These are phyloP conservation scores for Parnassius glacialis DNA, from an alignment of 2,888 invertebrate species.

Conservation along the genomic window DNA sequence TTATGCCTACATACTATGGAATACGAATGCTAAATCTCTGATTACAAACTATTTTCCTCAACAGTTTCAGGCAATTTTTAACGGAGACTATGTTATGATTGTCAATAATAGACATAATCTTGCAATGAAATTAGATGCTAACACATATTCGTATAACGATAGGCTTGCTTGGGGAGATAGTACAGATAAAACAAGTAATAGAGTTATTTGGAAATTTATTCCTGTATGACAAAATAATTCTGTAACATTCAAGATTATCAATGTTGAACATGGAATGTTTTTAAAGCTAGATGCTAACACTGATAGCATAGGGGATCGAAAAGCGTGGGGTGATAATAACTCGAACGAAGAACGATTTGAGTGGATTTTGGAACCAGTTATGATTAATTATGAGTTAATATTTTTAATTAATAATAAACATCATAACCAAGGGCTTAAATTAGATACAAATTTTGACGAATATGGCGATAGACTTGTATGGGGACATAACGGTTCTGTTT, in stretches of 20 bases:
- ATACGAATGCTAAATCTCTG: slow-evolving; percentile 30
- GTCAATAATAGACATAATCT: slow-evolving; percentile 35
- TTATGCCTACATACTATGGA: slow-evolving; percentile 43
- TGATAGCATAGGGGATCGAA: slow-evolving; percentile 36
- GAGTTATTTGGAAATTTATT: slow-evolving; percentile 41
- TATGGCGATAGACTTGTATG: slow-evolving; percentile 36
- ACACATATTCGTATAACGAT: slow-evolving; percentile 29
- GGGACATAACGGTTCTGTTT: slow-evolving; percentile 34
- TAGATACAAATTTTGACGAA: slow-evolving; percentile 30
- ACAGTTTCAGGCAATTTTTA: slow-evolving; percentile 36
- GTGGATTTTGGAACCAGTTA: slow-evolving; percentile 41
- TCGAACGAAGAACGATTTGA: slow-evolving; percentile 31
- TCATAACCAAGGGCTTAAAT: slow-evolving; percentile 38
- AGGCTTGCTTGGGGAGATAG: slow-evolving; percentile 39
- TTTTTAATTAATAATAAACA: slow-evolving; percentile 41
- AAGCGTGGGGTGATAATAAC: slow-evolving; percentile 34
- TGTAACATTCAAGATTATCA: slow-evolving; percentile 40
- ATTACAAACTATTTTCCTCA: slow-evolving; percentile 38
- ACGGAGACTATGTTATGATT: slow-evolving; percentile 37
- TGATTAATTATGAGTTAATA: slow-evolving; percentile 32
- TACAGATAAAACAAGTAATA: slow-evolving; percentile 31
- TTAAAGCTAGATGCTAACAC: slow-evolving; percentile 38
- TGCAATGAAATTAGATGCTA: slow-evolving; percentile 37
- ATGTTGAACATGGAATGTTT: slow-evolving; percentile 36
- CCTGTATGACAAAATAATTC: slow-evolving; percentile 37